phyloP scores from a whole-genome alignment of 2,888 invertebrate genomes.

The Pollenia amentaria region DNA sequence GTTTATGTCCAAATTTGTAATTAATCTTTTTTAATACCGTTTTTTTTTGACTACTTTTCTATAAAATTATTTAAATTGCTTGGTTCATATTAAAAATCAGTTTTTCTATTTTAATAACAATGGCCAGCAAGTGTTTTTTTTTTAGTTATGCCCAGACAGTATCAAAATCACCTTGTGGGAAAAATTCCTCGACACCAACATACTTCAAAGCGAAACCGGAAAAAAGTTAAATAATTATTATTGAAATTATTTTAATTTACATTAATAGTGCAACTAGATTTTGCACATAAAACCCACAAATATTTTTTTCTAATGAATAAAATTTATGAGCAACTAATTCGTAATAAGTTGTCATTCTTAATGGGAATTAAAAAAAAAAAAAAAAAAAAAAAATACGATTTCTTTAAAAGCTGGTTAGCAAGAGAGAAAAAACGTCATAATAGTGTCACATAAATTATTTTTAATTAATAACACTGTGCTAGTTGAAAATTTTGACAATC shows the following conservation, averaged over 20 bases:
- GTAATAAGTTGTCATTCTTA: conserved; percentile 47
- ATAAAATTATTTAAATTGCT: conserved; percentile 19
- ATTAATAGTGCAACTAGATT: conserved; percentile 42
- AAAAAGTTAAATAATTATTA: conserved; percentile 20
- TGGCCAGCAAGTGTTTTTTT: background rate
- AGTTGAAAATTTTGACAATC: too few relatives aligned
- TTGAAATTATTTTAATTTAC: conserved; percentile 24
- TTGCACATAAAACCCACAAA: conserved; percentile 51
- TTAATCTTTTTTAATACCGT: conserved; percentile 10
- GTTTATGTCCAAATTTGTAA: conserved; percentile 19
- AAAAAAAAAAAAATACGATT: background rate
- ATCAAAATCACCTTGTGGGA: conserved; percentile 45
- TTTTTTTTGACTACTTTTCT: background rate
- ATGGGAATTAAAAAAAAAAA: conserved; percentile 23
- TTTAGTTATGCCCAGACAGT: conserved; percentile 14
- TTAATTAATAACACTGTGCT: conserved; percentile 13
- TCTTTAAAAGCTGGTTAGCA: conserved; percentile 44
- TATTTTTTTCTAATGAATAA: background rate
- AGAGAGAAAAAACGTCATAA: conserved; percentile 10
- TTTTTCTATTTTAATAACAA: conserved; percentile 45
- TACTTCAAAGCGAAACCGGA: background rate
- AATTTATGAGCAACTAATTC: conserved; percentile 32
- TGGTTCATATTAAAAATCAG: background rate
- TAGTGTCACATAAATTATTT: conserved; percentile 48
- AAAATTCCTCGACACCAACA: conserved; percentile 66